These are phyloP conservation scores for Sinopyrophorus schimmeli DNA, from an alignment of 2,888 invertebrate genomes.

Conservation along the genomic window DNA sequence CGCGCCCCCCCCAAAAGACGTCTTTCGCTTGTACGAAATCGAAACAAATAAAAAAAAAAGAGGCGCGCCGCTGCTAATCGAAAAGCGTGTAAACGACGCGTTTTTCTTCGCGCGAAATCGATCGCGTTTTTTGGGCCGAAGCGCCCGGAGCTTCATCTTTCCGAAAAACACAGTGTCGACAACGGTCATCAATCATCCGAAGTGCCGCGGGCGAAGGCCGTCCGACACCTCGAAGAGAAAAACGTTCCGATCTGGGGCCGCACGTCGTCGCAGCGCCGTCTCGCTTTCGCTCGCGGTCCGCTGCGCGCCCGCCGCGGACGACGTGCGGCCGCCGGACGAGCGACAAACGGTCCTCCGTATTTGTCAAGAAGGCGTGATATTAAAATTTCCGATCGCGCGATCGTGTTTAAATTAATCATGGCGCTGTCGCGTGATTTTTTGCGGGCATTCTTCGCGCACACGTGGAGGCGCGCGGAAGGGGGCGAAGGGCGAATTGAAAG, in stretches of 20 bases:
- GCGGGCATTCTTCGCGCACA: too few relatives aligned
- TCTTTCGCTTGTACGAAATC: too few relatives aligned
- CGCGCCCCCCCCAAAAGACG: too few relatives aligned
- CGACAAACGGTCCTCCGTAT: conserved; percentile 41
- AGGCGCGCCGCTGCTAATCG: too few relatives aligned
- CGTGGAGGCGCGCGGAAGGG: too few relatives aligned
- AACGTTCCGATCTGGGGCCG: conserved; percentile 20
- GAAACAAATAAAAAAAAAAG: too few relatives aligned
- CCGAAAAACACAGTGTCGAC: conserved; percentile 54
- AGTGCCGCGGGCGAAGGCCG: conserved; percentile 48
- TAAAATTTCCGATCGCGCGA: conserved; percentile 44
- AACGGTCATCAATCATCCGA: conserved; percentile 53
- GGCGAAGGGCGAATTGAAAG: too few relatives aligned
- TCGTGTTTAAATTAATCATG: conserved; percentile 42
- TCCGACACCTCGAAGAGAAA: conserved; percentile 44
- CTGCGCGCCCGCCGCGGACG: conserved; percentile 18
- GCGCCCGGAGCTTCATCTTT: conserved; percentile 51
- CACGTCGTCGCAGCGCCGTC: conserved; percentile 29
- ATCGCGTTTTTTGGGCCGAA: too few relatives aligned
- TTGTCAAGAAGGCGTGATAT: conserved; percentile 46
- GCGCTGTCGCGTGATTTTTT: too few relatives aligned
- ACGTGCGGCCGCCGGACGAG: conserved; percentile 32
- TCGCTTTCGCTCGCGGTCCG: conserved; percentile 14
- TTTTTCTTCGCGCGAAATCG: too few relatives aligned
- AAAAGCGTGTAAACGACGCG: too few relatives aligned